A percentile compares a stretch with the other conserved stretches of the same genome.
Evolutionary conservation across 1,140 invertebrate species (phyloP).

Genomic region (Diuraphis noxia): DNA sequence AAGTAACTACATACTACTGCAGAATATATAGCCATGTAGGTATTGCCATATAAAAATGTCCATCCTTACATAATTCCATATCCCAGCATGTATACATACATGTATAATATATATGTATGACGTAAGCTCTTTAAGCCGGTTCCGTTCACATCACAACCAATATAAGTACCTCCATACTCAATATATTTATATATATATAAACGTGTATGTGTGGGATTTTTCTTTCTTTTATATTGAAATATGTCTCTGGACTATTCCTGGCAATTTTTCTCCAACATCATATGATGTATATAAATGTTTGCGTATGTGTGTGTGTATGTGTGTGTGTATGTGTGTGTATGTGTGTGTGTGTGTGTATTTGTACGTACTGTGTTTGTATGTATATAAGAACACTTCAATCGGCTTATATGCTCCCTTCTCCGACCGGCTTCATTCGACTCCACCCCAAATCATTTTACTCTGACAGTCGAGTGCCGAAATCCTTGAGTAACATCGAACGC

Average conservation of each 20-base stretch:
- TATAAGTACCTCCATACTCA: slow-evolving; percentile 17
- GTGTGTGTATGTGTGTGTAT: neutral
- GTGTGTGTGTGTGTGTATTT: neutral
- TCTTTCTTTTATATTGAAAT: slow-evolving; percentile 41
- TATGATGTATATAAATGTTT: neutral
- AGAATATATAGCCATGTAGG: neutral
- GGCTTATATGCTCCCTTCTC: slow-evolving; percentile 10
- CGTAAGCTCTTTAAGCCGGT: slow-evolving; percentile 48
- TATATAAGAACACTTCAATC: slow-evolving; percentile 38
- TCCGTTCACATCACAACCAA: slow-evolving; percentile 38
- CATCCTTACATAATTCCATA: slow-evolving; percentile 45
- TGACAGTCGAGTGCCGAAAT: slow-evolving; percentile 30
- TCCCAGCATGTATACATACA: neutral
- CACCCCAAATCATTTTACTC: slow-evolving; percentile 16
- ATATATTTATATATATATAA: neutral
- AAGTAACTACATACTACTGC: slow-evolving; percentile 15
- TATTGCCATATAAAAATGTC: slow-evolving; percentile 48
- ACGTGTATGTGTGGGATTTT: neutral
- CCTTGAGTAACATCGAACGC: neutral
- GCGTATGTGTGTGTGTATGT: neutral
- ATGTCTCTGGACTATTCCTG: slow-evolving; percentile 36
- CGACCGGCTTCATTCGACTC: neutral
- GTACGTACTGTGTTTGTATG: neutral
- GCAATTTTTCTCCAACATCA: slow-evolving; percentile 34
- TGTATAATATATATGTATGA: neutral